These are phyloP conservation scores for Aelia acuminata DNA, from an alignment of 2,888 invertebrate genomes.

Conservation along the genomic window DNA sequence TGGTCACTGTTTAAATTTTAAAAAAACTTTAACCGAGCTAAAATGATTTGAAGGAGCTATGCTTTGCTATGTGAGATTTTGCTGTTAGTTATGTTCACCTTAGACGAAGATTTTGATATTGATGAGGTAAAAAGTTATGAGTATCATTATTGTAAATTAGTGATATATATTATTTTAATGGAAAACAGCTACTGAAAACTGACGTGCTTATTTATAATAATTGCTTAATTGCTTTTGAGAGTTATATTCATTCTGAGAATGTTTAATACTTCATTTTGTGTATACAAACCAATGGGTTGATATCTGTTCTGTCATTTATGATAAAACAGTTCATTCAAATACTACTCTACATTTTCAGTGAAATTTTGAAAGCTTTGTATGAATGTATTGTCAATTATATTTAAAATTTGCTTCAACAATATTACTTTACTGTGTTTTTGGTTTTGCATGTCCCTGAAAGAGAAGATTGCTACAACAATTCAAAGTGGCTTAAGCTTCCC, in stretches of 20 bases:
- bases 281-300: background rate
- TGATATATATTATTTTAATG: background rate
- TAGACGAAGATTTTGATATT: conserved; percentile 61
- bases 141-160: background rate
- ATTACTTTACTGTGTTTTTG: background rate
- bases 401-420: background rate
- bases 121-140: conserved; percentile 60
- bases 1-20: background rate
- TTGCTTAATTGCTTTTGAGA: background rate
- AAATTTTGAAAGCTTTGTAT: background rate
- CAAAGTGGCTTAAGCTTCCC: too few species aligned
- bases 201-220: background rate
- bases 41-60: background rate
- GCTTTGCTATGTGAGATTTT: background rate
- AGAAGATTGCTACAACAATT: too few species aligned
- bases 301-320: background rate
- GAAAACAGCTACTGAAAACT: background rate
- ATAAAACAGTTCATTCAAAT: background rate
- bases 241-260: background rate
- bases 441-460: too few species aligned
- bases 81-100: conserved; percentile 60
- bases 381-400: background rate
- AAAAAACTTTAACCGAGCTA: background rate
- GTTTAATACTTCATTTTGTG: background rate
- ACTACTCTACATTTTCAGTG: background rate